Percentiles rank a stretch among this genome's conserved stretches.
Conservation (phyloP, 2,797 vertebrate species). For the Sphenodon punctatus region DNA sequence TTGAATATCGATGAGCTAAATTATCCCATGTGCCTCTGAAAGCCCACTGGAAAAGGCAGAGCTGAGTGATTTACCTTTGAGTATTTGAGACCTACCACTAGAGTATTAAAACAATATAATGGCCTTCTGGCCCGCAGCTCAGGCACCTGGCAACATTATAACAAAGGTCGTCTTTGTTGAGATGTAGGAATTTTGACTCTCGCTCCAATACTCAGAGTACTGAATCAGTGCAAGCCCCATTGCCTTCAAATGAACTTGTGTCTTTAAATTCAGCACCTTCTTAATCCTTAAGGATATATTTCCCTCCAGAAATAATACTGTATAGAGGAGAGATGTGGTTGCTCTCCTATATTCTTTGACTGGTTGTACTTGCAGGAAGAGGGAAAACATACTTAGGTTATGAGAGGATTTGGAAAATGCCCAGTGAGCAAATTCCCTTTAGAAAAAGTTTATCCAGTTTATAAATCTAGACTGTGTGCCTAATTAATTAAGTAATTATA, state of each 20-base stretch:
- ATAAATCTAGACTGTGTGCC: slow-evolving; percentile 19
- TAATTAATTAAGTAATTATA: slow-evolving; percentile 54
- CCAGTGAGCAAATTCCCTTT: neutral
- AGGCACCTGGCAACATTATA: neutral
- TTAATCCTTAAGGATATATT: too few relatives aligned
- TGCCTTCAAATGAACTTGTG: neutral
- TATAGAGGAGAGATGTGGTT: neutral
- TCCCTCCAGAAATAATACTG: neutral
- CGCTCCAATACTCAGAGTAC: neutral
- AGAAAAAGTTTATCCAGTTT: neutral
- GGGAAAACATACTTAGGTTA: neutral
- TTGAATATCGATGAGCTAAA: slow-evolving; percentile 49
- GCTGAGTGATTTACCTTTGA: neutral
- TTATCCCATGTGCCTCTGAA: slow-evolving; percentile 7
- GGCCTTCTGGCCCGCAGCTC: neutral
- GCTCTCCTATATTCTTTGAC: neutral
- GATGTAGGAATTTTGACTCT: neutral
- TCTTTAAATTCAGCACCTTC: too few relatives aligned
- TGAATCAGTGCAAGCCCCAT: neutral
- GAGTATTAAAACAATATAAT: neutral
- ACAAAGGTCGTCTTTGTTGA: neutral
- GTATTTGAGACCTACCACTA: neutral
- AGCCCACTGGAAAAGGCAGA: slow-evolving; percentile 2
- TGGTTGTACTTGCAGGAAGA: neutral
- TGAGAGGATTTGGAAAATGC: neutral